Base-by-base conservation (phyloP, 2,797 vertebrate species). In the Pseudochirops cupreus region DNA sequence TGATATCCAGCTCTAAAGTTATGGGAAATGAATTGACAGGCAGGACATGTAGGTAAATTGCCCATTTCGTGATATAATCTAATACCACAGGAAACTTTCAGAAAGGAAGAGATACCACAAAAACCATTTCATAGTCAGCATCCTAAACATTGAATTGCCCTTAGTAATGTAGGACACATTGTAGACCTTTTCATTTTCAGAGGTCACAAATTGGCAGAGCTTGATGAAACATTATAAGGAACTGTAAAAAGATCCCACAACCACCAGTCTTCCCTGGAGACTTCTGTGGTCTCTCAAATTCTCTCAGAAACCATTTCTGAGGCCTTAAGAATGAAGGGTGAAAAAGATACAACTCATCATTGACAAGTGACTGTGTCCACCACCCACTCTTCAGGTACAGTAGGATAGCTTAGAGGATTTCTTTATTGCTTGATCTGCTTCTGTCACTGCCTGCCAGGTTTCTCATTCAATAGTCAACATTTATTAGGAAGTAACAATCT, bases 21-120 rank as follows among this genome's bases (percentile, higher is more conserved):
- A 98, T 96, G 29, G 82, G 56, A 97, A 98, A 96, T 1, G 12
- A 94, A 96, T 91, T 96, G 92, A 97, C 96, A 98, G 74, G 94
- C 91, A 98, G 62, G 95, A 93, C 59, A 92, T 96, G 52, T 92
- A 97, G 28, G 0, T 94, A 98, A 98, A 98, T 96, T 97, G 18
- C 89, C 82, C 67, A 97, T 97, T 95, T 96, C 67, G 97, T 96
- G 39, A 94, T 97, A 96, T 96, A 97, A 98, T 97, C 91, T 96
- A 9, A 59, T 97, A 94, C 62, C 93, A 82, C 92, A 56, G 82
- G 87, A 90, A 95, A 28, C 56, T 96, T 98, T 98, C 93, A 97
- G 96, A 95, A 31, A 52, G 87, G 46, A 96, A 93, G 53, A 97
- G 98, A 97, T 97, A 94, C 56, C 12, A 91, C 93, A 67, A 74